Percentiles rank a stretch among this genome's conserved stretches.
Evolutionary conservation across 2,797 vertebrate species (phyloP).

Genomic region (Denticeps clupeoides): DNA sequence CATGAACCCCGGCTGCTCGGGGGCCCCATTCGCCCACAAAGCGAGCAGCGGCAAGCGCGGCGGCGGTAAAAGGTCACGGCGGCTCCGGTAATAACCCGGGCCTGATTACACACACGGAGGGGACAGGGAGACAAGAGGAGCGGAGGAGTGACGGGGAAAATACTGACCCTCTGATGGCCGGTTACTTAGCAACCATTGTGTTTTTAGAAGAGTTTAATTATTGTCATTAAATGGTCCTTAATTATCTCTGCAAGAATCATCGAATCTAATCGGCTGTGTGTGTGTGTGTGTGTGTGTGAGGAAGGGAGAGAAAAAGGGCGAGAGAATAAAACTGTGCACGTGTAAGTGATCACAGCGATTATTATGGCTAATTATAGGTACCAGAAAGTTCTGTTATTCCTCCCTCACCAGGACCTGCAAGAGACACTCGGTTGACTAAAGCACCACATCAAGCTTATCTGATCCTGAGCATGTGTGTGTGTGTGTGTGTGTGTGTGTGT

Average conservation of each 20-base stretch:
- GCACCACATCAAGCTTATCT: no score
- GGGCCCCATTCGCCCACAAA: no score
- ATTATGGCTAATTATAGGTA: no score
- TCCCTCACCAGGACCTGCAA: no score
- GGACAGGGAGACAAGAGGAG: background rate
- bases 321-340: constrained; percentile 4
- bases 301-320: constrained; percentile 19
- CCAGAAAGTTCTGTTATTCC: no score
- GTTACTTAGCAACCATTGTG: constrained; percentile 36
- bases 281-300: constrained; percentile 1
- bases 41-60: no score
- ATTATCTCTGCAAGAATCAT: constrained; percentile 24
- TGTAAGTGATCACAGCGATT: no score
- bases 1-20: no score
- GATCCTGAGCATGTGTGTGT: background rate
- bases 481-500: constrained; percentile 17
- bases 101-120: no score
- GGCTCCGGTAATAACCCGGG: no score
- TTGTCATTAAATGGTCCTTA: constrained; percentile 34
- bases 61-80: no score
- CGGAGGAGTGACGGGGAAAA: background rate
- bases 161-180: background rate
- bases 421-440: no score
- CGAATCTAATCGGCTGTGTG: constrained; percentile 2
- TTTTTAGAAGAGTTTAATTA: constrained; percentile 37